These are phyloP conservation scores for Eupithecia dodoneata DNA, from an alignment of 2,888 invertebrate genomes.

Conservation along the genomic window DNA sequence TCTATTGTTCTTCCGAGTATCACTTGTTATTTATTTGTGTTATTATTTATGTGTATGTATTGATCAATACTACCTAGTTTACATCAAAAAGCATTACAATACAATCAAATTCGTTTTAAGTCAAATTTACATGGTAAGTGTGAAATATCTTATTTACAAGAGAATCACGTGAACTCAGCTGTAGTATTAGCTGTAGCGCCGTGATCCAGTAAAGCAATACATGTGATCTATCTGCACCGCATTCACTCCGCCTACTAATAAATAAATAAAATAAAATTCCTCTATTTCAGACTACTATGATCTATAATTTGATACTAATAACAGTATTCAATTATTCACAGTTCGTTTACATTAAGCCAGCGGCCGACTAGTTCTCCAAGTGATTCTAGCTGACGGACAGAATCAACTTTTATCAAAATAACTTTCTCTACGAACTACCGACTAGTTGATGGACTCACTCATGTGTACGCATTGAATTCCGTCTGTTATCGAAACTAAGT, in stretches of 20 bases:
- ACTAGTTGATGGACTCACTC: conserved; percentile 3
- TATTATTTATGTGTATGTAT: no score
- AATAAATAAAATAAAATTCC: no score
- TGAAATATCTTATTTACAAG: no score
- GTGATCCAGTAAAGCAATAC: not conserved
- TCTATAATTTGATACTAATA: not conserved
- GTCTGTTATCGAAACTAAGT: not conserved
- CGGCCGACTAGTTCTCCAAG: not conserved
- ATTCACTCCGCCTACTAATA: not conserved
- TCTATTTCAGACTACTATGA: no score
- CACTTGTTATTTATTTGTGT: no score
- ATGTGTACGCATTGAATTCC: not conserved
- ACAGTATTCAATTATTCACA: not conserved
- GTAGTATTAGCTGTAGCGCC: not conserved
- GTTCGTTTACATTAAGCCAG: not conserved
- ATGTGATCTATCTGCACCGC: conserved; percentile 31
- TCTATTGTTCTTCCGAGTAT: no score
- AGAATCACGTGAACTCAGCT: not conserved
- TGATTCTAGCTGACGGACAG: not conserved
- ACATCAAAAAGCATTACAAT: no score
- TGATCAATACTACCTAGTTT: no score
- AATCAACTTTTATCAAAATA: conserved; percentile 9
- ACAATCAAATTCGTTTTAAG: no score
- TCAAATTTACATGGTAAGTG: no score
- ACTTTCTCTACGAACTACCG: not conserved